Conservation (phyloP, 2,888 invertebrate genomes). For the Noctua comes region DNA sequence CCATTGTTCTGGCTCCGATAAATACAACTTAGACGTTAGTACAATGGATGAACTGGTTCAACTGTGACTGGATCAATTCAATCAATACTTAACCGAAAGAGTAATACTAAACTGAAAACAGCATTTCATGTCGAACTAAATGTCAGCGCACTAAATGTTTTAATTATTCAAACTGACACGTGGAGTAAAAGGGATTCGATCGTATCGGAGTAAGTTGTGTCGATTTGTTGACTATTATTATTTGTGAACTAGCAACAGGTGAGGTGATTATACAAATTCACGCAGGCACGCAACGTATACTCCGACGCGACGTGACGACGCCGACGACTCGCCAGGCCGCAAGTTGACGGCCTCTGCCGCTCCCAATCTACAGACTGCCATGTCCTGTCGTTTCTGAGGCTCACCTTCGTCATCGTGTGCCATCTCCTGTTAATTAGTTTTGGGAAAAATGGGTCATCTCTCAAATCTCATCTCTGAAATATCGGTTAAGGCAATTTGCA, state of each 20-base stretch:
- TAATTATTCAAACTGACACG: slow-evolving; percentile 50
- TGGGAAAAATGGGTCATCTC: slow-evolving; percentile 47
- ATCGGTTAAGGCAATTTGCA: slow-evolving; percentile 27
- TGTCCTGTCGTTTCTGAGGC: slow-evolving; percentile 22
- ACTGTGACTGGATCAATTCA: slow-evolving; percentile 39
- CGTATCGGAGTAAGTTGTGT: slow-evolving; percentile 54
- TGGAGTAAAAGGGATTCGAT: slow-evolving; percentile 46
- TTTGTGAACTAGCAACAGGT: slow-evolving; percentile 76
- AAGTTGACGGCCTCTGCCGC: slow-evolving; percentile 29
- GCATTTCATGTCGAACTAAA: slow-evolving; percentile 22
- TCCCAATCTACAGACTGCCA: slow-evolving; percentile 45
- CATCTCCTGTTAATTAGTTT: slow-evolving; percentile 52
- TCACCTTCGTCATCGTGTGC: slow-evolving; percentile 34
- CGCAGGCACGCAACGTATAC: slow-evolving; percentile 66
- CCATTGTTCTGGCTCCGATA: slow-evolving; percentile 52
- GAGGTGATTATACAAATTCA: slow-evolving; percentile 74
- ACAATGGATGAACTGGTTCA: slow-evolving; percentile 50
- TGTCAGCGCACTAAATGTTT: slow-evolving; percentile 28
- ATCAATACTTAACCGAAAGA: slow-evolving; percentile 34
- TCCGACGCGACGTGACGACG: slow-evolving; percentile 40
- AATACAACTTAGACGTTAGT: slow-evolving; percentile 49
- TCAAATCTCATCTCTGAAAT: slow-evolving; percentile 37
- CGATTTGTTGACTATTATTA: slow-evolving; percentile 66
- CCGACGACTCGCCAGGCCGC: slow-evolving; percentile 43
- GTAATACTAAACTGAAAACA: slow-evolving; percentile 32